phyloP scores from a whole-genome alignment of 2,888 invertebrate genomes.

The Pseudoips prasinana region DNA sequence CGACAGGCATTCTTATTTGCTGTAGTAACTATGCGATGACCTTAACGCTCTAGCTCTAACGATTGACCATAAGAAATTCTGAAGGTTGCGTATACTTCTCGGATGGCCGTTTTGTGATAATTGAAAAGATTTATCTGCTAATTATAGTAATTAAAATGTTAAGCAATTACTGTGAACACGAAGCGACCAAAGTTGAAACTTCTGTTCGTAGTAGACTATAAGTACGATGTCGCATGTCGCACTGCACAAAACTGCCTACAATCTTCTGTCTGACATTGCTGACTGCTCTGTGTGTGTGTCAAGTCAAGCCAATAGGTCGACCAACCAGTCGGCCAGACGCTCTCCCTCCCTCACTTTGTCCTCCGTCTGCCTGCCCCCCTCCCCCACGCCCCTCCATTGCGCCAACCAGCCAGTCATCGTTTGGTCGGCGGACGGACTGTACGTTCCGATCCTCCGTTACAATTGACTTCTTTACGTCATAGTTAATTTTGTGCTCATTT shows the following conservation, averaged over 20 bases:
- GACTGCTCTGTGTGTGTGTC: slow-evolving; percentile 60
- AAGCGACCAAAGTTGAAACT: slow-evolving; percentile 23
- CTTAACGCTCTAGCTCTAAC: slow-evolving; percentile 67
- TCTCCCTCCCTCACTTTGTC: slow-evolving; percentile 73
- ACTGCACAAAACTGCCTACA: slow-evolving; percentile 62
- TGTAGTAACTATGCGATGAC: slow-evolving; percentile 59
- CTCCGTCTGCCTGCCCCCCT: slow-evolving; percentile 58
- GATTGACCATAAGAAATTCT: slow-evolving; percentile 69
- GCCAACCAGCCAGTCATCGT: slow-evolving; percentile 73
- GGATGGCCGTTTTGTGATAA: slow-evolving; percentile 34
- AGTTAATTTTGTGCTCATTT: slow-evolving; percentile 67
- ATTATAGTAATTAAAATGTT: slow-evolving; percentile 4
- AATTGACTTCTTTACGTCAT: slow-evolving; percentile 68
- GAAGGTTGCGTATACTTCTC: slow-evolving; percentile 65
- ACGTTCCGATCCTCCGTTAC: slow-evolving; percentile 39
- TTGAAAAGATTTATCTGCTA: slow-evolving; percentile 13
- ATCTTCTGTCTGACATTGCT: slow-evolving; percentile 63
- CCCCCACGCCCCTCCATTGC: slow-evolving; percentile 55
- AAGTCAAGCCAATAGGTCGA: slow-evolving; percentile 72
- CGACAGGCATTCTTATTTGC: slow-evolving; percentile 51
- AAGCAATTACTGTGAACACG: slow-evolving; percentile 2
- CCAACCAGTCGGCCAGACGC: slow-evolving; percentile 78
- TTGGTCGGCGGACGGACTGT: slow-evolving; percentile 42
- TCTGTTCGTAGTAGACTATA: slow-evolving; percentile 20
- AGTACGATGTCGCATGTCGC: slow-evolving; percentile 39